These are phyloP conservation scores for Aethes cnicana DNA, from an alignment of 2,888 invertebrate species.

Conservation along the genomic window DNA sequence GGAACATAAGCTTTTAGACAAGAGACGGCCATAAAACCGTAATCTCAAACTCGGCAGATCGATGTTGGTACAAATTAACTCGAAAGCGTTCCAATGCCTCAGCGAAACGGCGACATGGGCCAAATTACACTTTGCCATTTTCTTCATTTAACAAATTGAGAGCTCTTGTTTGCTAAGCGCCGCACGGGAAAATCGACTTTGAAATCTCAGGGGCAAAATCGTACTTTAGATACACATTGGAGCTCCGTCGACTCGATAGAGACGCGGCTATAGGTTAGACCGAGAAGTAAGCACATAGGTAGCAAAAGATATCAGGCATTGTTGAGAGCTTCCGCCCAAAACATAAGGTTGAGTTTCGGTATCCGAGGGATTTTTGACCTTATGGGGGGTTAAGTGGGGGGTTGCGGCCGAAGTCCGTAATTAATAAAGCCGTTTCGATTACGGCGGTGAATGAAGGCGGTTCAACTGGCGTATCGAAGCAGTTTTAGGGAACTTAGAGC, in stretches of 20 bases:
- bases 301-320: conserved; percentile 31
- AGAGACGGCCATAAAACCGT: background rate
- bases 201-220: too few species aligned
- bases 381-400: conserved; percentile 59
- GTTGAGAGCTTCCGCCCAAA: conserved; percentile 68
- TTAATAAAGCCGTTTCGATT: conserved; percentile 82
- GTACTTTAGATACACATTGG: too few species aligned
- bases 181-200: conserved; percentile 47
- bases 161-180: conserved; percentile 52
- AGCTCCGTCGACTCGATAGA: too few species aligned
- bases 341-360: conserved; percentile 73
- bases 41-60: conserved; percentile 1
- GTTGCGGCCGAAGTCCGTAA: conserved; percentile 80
- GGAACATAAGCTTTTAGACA: background rate
- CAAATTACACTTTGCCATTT: conserved; percentile 75
- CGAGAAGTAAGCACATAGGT: too few species aligned
- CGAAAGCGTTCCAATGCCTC: conserved; percentile 44
- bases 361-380: conserved; percentile 66
- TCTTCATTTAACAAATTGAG: conserved; percentile 82
- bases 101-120: conserved; percentile 59
- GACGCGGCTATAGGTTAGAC: too few species aligned
- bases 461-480: conserved; percentile 7
- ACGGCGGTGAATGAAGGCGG: conserved; percentile 50
- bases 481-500: conserved; percentile 4
- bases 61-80: conserved; percentile 36